Conservation (phyloP, 2,797 vertebrate genomes). For the Euthynnus affinis region DNA sequence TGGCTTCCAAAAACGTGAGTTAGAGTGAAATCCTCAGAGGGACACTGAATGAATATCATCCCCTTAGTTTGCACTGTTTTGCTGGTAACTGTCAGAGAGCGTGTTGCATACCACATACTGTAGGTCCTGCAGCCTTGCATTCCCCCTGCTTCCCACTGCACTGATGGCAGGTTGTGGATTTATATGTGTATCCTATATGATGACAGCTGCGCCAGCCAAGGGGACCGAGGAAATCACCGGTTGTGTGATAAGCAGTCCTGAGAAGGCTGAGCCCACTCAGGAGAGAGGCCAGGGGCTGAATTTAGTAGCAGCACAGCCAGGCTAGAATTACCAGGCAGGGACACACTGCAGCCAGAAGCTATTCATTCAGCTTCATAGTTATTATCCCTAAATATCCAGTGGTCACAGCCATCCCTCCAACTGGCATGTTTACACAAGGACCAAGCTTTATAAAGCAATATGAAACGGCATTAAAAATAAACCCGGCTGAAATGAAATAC, state of each 20-base stretch:
- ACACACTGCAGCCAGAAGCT: slow-evolving; percentile 67
- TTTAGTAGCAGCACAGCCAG: slow-evolving; percentile 75
- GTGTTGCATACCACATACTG: slow-evolving; percentile 15
- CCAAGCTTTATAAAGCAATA: slow-evolving; percentile 66
- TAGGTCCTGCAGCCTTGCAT: slow-evolving; percentile 13
- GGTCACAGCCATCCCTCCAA: slow-evolving; percentile 70
- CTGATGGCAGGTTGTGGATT: slow-evolving; percentile 43
- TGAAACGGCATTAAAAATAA: slow-evolving; percentile 70
- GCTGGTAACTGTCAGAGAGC: slow-evolving; percentile 6
- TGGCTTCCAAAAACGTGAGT: slow-evolving; percentile 98
- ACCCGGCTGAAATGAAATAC: slow-evolving; percentile 40
- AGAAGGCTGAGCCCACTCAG: slow-evolving; percentile 69
- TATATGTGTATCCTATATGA: slow-evolving; percentile 53
- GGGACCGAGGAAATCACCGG: slow-evolving; percentile 69
- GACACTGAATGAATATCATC: rapidly evolving
- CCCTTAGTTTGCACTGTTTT: too few relatives aligned
- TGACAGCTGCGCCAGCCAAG: slow-evolving; percentile 63
- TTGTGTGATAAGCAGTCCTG: slow-evolving; percentile 75
- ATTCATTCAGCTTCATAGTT: slow-evolving; percentile 78
- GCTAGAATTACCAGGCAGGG: slow-evolving; percentile 78
- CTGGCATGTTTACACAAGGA: slow-evolving; percentile 76
- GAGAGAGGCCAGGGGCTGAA: slow-evolving; percentile 71
- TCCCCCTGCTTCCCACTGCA: slow-evolving; percentile 22
- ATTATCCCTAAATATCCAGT: slow-evolving; percentile 83
- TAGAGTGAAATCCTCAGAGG: not conserved